Percentiles rank a stretch among this genome's conserved stretches.
Conservation (phyloP, 2,888 invertebrate genomes). For the Pristionchus fissidentatus region DNA sequence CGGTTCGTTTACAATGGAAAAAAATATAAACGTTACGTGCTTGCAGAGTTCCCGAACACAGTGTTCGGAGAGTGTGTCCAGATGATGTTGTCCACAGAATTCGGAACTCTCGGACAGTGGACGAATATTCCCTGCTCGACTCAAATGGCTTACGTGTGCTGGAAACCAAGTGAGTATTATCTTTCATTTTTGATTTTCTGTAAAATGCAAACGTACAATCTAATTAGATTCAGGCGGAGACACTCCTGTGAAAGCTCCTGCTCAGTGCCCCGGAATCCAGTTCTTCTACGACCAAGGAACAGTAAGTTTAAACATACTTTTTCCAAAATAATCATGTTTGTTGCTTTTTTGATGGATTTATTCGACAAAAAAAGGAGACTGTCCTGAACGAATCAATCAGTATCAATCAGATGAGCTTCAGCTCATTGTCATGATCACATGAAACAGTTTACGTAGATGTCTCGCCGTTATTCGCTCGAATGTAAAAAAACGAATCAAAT, state of each 20-base stretch:
- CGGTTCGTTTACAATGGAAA: not conserved
- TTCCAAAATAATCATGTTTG: not conserved
- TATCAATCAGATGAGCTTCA: too few species aligned
- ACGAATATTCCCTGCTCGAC: conserved; percentile 31
- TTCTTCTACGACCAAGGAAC: conserved; percentile 36
- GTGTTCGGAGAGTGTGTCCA: conserved; percentile 17
- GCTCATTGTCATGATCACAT: too few species aligned
- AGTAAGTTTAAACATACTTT: not conserved
- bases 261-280: not conserved
- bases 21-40: not conserved
- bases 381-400: not conserved
- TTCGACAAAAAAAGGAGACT: not conserved
- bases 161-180: conserved; percentile 17
- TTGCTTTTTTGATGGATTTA: not conserved
- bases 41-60: conserved; percentile 9
- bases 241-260: not conserved
- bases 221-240: conserved; percentile 5
- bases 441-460: too few species aligned
- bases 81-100: conserved; percentile 11
- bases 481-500: too few species aligned
- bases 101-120: conserved; percentile 19
- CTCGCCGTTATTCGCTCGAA: too few species aligned
- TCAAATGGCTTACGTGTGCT: conserved; percentile 30
- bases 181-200: not conserved
- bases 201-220: not conserved